Evolutionary conservation across 2,888 invertebrate species (phyloP).

Genomic region (Eulithis prunata): DNA sequence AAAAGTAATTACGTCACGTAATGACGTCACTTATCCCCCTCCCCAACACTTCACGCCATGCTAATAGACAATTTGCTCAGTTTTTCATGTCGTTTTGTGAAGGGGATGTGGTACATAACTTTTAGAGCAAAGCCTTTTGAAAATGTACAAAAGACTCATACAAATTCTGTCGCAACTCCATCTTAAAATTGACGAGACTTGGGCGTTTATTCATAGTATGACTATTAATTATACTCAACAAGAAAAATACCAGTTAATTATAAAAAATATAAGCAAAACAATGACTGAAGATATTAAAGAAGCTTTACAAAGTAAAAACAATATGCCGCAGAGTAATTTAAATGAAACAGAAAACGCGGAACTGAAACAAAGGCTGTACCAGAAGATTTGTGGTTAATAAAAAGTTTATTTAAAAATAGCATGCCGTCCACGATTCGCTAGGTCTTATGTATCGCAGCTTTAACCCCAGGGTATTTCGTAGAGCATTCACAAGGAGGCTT

Average conservation of each 20-base stretch:
- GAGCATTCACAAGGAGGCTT: slow-evolving; percentile 71
- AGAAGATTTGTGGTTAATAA: slow-evolving; percentile 52
- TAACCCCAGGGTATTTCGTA: slow-evolving; percentile 66
- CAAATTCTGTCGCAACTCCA: slow-evolving; percentile 1
- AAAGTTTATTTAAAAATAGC: slow-evolving; percentile 61
- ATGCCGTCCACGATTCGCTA: slow-evolving; percentile 57
- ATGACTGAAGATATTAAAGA: slow-evolving; percentile 15
- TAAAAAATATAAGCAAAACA: slow-evolving; percentile 9
- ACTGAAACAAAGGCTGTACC: slow-evolving; percentile 57
- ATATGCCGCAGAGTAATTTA: slow-evolving; percentile 49
- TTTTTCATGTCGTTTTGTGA: slow-evolving; percentile 65
- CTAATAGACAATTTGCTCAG: slow-evolving; percentile 79
- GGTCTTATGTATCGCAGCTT: slow-evolving; percentile 58
- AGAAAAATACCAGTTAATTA: slow-evolving; percentile 5
- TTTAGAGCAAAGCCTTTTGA: slow-evolving; percentile 24
- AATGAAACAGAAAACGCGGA: slow-evolving; percentile 56
- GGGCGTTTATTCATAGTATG: neutral
- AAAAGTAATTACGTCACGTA: slow-evolving; percentile 82
- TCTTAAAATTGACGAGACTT: neutral
- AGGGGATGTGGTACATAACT: slow-evolving; percentile 26
- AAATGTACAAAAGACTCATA: slow-evolving; percentile 4
- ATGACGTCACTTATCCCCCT: slow-evolving; percentile 79
- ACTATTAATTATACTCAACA: neutral
- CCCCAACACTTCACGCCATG: slow-evolving; percentile 50
- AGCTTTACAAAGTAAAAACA: slow-evolving; percentile 42